Evolutionary conservation across 2,113 vertebrate species (phyloP).

Genomic region (Chaetops frenatus): DNA sequence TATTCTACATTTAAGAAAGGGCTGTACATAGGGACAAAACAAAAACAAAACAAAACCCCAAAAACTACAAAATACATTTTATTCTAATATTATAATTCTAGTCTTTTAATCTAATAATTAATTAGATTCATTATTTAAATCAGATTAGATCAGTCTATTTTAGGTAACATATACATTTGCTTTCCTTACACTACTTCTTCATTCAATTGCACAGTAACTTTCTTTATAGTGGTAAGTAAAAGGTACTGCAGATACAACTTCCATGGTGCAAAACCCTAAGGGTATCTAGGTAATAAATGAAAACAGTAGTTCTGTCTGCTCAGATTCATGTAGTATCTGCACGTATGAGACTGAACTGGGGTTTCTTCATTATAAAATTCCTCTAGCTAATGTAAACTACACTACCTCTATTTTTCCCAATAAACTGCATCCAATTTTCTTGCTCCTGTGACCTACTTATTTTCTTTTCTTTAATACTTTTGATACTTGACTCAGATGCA

Average conservation of each 20-base stretch:
- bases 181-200: background rate
- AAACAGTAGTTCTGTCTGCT: background rate
- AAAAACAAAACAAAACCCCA: background rate
- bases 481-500: background rate
- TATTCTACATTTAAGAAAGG: background rate
- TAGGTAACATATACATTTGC: background rate
- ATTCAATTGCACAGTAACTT: background rate
- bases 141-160: background rate
- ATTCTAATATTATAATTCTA: too few relatives aligned
- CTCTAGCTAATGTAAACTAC: background rate
- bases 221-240: background rate
- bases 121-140: background rate
- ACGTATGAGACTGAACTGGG: fast-evolving
- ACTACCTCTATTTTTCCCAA: background rate
- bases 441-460: background rate
- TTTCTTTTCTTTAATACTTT: background rate
- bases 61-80: background rate
- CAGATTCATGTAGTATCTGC: background rate
- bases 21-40: background rate
- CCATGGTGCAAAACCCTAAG: background rate
- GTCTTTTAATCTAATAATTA: too few relatives aligned
- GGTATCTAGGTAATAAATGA: background rate
- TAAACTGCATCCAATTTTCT: background rate
- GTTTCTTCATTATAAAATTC: background rate
- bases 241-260: background rate